Percentiles rank a stretch among this genome's conserved stretches.
Conservation (phyloP, 2,888 invertebrate species). For the Zele albiditarsus region DNA sequence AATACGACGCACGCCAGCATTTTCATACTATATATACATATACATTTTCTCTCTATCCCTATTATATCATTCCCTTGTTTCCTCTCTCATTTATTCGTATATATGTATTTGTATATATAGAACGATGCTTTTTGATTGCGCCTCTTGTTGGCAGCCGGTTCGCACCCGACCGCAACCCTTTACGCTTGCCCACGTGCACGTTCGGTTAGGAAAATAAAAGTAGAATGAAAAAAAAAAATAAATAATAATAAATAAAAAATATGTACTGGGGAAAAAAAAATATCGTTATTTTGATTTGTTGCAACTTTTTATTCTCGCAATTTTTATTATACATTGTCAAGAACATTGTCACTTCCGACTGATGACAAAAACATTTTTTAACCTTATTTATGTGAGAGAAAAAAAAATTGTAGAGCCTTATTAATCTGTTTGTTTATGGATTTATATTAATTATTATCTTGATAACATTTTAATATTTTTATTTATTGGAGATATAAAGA, state of each 20-base stretch:
- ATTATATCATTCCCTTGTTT: slow-evolving; percentile 24
- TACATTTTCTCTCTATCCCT: too few species aligned
- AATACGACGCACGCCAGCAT: slow-evolving; percentile 52
- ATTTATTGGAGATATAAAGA: too few species aligned
- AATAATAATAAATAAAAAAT: slow-evolving; percentile 17
- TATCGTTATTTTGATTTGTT: background rate
- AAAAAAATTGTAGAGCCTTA: too few species aligned
- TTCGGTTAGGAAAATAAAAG: background rate
- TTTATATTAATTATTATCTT: too few species aligned
- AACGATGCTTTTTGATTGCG: slow-evolving; percentile 47
- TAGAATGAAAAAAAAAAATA: background rate
- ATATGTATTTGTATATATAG: background rate
- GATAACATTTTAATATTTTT: too few species aligned
- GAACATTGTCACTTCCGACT: background rate
- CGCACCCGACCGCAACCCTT: slow-evolving; percentile 33
- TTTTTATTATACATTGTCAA: background rate
- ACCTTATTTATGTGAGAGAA: too few species aligned
- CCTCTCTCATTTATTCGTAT: slow-evolving; percentile 17
- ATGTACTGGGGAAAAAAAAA: background rate
- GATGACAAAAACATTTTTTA: background rate
- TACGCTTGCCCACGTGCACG: slow-evolving; percentile 31
- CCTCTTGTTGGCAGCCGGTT: slow-evolving; percentile 49
- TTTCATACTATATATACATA: slow-evolving; percentile 25
- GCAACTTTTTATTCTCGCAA: background rate
- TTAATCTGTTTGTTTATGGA: too few species aligned